A percentile compares a stretch with the other conserved stretches of the same genome.
Evolutionary conservation across 2,888 invertebrate species (phyloP).

Genomic region (Drosophila falleni): DNA sequence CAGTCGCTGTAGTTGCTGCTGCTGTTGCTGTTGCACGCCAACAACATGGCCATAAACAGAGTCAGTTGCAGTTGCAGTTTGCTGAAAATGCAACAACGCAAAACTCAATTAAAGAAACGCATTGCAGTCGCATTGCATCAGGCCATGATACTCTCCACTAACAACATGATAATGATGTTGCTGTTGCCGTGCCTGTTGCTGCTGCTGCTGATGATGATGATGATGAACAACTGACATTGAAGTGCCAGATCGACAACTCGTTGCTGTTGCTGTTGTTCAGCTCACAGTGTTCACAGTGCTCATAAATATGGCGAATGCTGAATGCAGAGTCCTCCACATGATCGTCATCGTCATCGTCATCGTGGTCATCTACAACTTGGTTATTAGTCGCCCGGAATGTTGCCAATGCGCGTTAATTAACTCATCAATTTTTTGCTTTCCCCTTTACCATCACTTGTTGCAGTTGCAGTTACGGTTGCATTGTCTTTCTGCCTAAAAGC

Average conservation of each 20-base stretch:
- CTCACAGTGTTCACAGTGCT: conserved; percentile 40
- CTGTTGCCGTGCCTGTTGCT: conserved; percentile 33
- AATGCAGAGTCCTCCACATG: conserved; percentile 24
- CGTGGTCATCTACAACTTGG: conserved; percentile 77
- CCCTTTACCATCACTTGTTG: conserved; percentile 14
- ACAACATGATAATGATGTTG: conserved; percentile 45
- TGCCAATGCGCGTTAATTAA: conserved; percentile 81
- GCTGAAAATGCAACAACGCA: conserved; percentile 67
- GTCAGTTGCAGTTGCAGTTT: conserved; percentile 52
- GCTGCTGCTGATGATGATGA: conserved; percentile 33
- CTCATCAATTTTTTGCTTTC: conserved; percentile 63
- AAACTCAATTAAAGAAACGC: conserved; percentile 82
- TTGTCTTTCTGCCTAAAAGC: conserved; percentile 2
- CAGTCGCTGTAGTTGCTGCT: conserved; percentile 48
- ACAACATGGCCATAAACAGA: conserved; percentile 76
- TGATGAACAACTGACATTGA: conserved; percentile 80
- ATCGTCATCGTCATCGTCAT: conserved; percentile 37
- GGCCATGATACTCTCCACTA: conserved; percentile 66
- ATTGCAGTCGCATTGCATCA: conserved; percentile 66
- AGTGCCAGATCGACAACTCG: conserved; percentile 78
- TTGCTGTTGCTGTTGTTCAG: conserved; percentile 12
- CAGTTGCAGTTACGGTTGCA: conserved; percentile 17
- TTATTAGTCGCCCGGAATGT: conserved; percentile 80
- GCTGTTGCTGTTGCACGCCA: conserved; percentile 43
- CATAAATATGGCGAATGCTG: conserved; percentile 59